Percentiles rank a stretch among this genome's conserved stretches.
phyloP scores from a whole-genome alignment of 1,140 invertebrate genomes.

The Sitobion miscanthi region DNA sequence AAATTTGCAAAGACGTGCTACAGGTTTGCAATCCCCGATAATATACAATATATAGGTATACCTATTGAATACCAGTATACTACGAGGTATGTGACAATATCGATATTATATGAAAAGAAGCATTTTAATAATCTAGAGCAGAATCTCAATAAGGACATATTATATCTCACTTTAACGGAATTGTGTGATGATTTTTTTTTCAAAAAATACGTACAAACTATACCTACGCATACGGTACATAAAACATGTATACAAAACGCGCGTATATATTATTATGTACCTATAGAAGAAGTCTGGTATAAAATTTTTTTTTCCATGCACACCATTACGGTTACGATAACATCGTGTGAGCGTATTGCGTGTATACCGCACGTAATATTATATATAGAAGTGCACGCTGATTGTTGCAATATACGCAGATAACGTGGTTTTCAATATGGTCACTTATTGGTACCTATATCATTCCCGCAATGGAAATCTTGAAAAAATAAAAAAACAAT shows the following conservation, averaged over 20 bases:
- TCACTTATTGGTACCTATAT: not conserved
- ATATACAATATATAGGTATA: not conserved
- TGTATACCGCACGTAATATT: not conserved
- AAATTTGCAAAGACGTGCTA: not conserved
- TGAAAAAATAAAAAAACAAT: not conserved
- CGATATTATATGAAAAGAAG: not conserved
- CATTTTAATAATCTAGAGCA: not conserved
- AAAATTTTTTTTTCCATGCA: not conserved
- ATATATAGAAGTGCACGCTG: not conserved
- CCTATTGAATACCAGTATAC: too few relatives aligned
- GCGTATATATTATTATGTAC: not conserved
- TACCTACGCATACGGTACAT: not conserved
- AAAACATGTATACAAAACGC: not conserved
- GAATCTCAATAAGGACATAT: not conserved
- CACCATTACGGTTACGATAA: not conserved
- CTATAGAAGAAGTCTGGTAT: not conserved
- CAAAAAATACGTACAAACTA: not conserved
- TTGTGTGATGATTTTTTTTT: not conserved
- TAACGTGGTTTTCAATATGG: constrained; percentile 11
- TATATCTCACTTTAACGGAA: not conserved
- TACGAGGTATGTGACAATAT: not conserved
- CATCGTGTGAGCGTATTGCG: not conserved
- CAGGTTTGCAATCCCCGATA: not conserved
- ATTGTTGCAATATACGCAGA: not conserved
- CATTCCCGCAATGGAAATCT: not conserved